Percentiles rank a stretch among this genome's conserved stretches.
Conservation (phyloP, 2,888 invertebrate genomes). For the Phyllotreta cruciferae region DNA sequence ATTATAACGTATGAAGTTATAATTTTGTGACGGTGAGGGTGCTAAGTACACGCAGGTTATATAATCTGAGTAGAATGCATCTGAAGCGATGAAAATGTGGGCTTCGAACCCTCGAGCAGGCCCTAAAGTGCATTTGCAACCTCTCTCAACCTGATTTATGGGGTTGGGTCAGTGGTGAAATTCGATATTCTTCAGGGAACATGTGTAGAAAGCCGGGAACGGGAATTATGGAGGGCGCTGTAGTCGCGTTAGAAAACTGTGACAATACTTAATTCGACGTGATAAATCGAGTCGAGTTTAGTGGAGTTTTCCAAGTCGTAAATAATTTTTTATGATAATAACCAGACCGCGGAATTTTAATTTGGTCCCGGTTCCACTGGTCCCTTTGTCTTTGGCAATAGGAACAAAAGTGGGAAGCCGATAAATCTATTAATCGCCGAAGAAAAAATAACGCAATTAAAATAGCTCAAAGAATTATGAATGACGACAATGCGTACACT, state of each 20-base stretch:
- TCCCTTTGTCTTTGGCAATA: constrained; percentile 10
- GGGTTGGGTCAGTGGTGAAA: constrained; percentile 57
- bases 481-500: constrained; percentile 40
- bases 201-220: constrained; percentile 37
- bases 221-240: constrained; percentile 7
- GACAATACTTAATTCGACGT: too few species aligned
- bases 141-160: constrained; percentile 53
- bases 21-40: too few species aligned
- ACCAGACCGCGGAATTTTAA: constrained; percentile 14
- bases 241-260: too few species aligned
- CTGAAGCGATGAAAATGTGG: too few species aligned
- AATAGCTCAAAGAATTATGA: constrained; percentile 33
- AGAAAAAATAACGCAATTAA: constrained; percentile 39
- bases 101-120: neutral
- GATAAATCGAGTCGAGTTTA: too few species aligned
- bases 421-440: constrained; percentile 21
- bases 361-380: neutral
- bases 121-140: constrained; percentile 15
- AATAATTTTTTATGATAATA: constrained; percentile 15
- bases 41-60: too few species aligned
- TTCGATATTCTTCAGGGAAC: constrained; percentile 53
- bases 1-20: too few species aligned
- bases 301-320: neutral
- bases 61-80: too few species aligned
- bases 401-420: constrained; percentile 15